Base-by-base conservation (phyloP, 1,140 invertebrate species). In the Kradibia gibbosae region DNA sequence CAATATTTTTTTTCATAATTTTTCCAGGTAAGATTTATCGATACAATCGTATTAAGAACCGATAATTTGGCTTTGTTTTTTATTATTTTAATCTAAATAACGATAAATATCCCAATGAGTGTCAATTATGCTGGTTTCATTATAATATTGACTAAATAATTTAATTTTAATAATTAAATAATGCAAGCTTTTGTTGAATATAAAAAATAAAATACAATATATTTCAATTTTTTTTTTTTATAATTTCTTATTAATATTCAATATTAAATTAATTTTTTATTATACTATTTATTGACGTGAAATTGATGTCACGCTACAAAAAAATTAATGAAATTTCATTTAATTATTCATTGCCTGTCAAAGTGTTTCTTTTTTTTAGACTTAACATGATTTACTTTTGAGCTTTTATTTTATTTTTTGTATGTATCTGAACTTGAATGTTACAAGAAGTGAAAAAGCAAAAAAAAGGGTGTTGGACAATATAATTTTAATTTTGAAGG, bases 1-100 rank as follows among this genome's bases (percentile, higher is more conserved):
- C 11, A 22, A 53, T 28, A 48, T 67, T 77, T 36, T 15, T 76
- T 71, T 50, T 39, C 34, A 22, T 60, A 50, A 57, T 82, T 65
- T 3, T n/a, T 78, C 48, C 60, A 82, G 80, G 74, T 77, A 71
- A 81, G 62, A 39, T 34, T n/a, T 5, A 65, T 42, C 20, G 36
- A 13, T 71, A 57, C 53, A 70, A 81, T 81, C 39, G 34, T 55
- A 67, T 74, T 48, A 53, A 65, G 48, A 28, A 71, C 8, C 48
- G 25, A 39, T 81, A n/a, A 48, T 65, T 75, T 67, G 67, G 1
- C 36, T 70, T 48, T 45, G 36, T 42, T 70, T 17, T 13, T 42
- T 65, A 28, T 71, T 55, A 39, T 34, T 48, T 65, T 72, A 11
- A 62, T 36, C 8, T 34, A n/a, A 34, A 39, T 55, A 39, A 34